Base-by-base conservation (phyloP, 2,888 invertebrate genomes). In the Xylocampa areola region DNA sequence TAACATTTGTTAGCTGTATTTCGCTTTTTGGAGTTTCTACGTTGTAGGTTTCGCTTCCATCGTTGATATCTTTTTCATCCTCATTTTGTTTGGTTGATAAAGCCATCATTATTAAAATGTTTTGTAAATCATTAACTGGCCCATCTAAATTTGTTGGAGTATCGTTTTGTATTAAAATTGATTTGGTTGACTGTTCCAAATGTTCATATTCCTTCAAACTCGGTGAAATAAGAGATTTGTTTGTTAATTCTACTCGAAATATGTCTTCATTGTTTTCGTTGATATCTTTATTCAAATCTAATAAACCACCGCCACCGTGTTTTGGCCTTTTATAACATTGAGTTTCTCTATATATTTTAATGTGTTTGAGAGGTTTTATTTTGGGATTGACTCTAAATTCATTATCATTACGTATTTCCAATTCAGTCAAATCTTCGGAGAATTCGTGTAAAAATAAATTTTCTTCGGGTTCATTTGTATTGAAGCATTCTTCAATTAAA, bases 31-130 rank as follows among this genome's bases (percentile, higher is more conserved):
- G 30, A 37, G 29, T 39, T 43, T 63, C 57, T 4, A 29, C 13
- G 1, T 52, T 43, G 14, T 36, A 58, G 10, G 10, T 17, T 33
- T 61, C 36, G 2, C 43, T 25, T 40, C 60, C 49, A 44, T 54
- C 36, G 19, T 19, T n/a, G 4, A 37, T 17, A 17, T 79, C 73
- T 10, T n/a, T n/a, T n/a, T 76, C 72, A 17, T 72, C 65, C 23
- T 79, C 73, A 36, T 77, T 76, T 10, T 79, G 44, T 40, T 85
- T 83, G 10, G 85, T 79, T 35, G 87, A 79, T 32, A 92, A 68
- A 2, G 90, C 80, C 89, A 91, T 88, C 88, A 89, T 89, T 64
- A 87, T 86, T 40, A 92, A 73, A 50, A 91, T 69, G 23, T 88
- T 86, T 63, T 92, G 84, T 49, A 92, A 80, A 73, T 91, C 87